Conservation (phyloP, 1,140 invertebrate genomes). For the Zaprionus gabonicus region DNA sequence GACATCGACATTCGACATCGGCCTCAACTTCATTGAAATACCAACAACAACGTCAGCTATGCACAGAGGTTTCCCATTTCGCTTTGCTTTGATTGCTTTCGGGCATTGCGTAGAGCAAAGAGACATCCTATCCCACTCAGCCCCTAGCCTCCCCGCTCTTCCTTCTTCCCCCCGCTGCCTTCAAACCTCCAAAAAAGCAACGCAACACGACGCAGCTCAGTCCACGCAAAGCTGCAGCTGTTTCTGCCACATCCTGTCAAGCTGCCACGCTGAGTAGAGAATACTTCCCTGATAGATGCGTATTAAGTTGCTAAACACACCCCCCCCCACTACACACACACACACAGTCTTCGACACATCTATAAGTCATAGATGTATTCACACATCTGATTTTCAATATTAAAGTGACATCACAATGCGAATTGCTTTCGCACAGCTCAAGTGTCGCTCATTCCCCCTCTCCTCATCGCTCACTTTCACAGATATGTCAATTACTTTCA, state of each 20-base stretch:
- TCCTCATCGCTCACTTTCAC: not conserved
- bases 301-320: not conserved
- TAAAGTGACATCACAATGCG: conserved; percentile 61
- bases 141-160: not conserved
- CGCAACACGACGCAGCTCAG: not conserved
- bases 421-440: conserved; percentile 12
- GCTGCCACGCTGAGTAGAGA: conserved; percentile 11
- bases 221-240: conserved; percentile 60
- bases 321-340: not conserved
- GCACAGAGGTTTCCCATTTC: conserved; percentile 72
- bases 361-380: conserved; percentile 8
- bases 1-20: conserved; percentile 31
- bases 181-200: not conserved
- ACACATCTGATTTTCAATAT: conserved; percentile 53
- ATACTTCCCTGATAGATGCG: conserved; percentile 1
- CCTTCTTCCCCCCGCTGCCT: not conserved
- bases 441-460: not conserved
- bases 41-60: conserved; percentile 15
- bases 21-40: conserved; percentile 41
- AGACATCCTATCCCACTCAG: conserved; percentile 33
- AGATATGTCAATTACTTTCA: conserved; percentile 40
- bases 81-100: conserved; percentile 68
- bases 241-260: conserved; percentile 58
- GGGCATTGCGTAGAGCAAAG: conserved; percentile 24
- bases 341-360: not conserved